phyloP scores from a whole-genome alignment of 2,888 invertebrate species.

The Hecatera dysodea region DNA sequence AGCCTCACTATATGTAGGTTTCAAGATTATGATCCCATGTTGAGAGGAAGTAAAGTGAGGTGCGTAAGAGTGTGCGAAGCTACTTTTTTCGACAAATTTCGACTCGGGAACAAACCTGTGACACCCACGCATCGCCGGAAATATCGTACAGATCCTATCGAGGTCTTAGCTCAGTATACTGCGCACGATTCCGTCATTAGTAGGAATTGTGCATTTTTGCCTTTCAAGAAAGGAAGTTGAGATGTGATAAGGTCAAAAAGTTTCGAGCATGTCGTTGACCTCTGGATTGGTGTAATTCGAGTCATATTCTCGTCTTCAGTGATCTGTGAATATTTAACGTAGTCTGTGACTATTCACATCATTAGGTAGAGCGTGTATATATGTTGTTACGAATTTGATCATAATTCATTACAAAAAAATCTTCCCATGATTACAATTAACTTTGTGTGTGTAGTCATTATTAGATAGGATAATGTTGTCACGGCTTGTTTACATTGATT shows the following conservation, averaged over 20 bases:
- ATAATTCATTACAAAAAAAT: slow-evolving; percentile 1
- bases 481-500: not conserved
- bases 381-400: slow-evolving; percentile 29
- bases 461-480: slow-evolving; percentile 11
- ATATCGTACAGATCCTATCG: slow-evolving; percentile 85
- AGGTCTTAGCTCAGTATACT: slow-evolving; percentile 77
- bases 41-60: slow-evolving; percentile 78
- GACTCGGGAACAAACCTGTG: slow-evolving; percentile 76
- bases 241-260: slow-evolving; percentile 77
- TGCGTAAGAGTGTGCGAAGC: slow-evolving; percentile 83
- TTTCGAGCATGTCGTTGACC: slow-evolving; percentile 73
- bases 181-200: slow-evolving; percentile 89
- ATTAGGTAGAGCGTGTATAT: slow-evolving; percentile 4
- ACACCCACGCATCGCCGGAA: slow-evolving; percentile 87
- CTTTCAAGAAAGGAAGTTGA: slow-evolving; percentile 81
- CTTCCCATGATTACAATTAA: slow-evolving; percentile 4
- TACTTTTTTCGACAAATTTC: slow-evolving; percentile 74
- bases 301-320: slow-evolving; percentile 48
- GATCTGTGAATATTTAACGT: slow-evolving; percentile 49
- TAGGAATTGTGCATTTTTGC: slow-evolving; percentile 84
- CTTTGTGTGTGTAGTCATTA: not conserved
- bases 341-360: slow-evolving; percentile 27
- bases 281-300: slow-evolving; percentile 52
- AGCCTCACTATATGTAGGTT: slow-evolving; percentile 74
- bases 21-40: slow-evolving; percentile 75